Evolutionary conservation across 2,797 vertebrate genomes (phyloP), one percentile per base, ranked within the genome.

Genomic region (Zonotrichia albicollis): DNA sequence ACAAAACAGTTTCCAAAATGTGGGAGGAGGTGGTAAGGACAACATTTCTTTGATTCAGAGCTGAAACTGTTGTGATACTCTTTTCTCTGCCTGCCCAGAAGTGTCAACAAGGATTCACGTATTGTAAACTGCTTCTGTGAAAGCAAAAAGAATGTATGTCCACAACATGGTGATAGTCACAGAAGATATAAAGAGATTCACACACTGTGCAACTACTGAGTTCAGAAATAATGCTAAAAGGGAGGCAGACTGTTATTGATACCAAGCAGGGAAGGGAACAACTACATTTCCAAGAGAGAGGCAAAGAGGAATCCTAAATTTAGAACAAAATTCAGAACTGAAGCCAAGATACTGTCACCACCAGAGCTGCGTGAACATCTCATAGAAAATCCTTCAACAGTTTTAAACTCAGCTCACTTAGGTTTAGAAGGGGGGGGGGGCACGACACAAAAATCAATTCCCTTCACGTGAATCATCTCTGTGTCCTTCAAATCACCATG

Each of bases 291-390:
- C 91, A 95, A 94, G 89, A 89, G 73, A 94, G 76, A 92, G 50
- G 91, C 85, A 88, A 96, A 97, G 75, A 94, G 55, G 89, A 96
- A 94, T 94, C 87, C 97, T 97, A 97, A 97, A 96, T 97, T 96
- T 97, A 97, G 97, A 96, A 95, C 74, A 78, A 96, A 94, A 96
- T 89, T 94, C 93, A 86, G 80, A 95, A 94, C 73, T 54, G 88
- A 95, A 96, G 96, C 96, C 97, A 97, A 97, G 92, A 96, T 94
- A 81, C 95, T 97, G 95, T 97, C 96, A 97, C 53, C 94, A 93
- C 84, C 78, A 96, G 91, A 88, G 60, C 87, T 89, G 94, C 30
- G n/a, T 94, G 93, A 95, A 94, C 94, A 94, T 93, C 93, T 94
- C 86, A 78, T 81, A 95, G 93, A 93, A 97, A 96, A 95, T 84